Base-by-base conservation (phyloP, 2,113 vertebrate species). In the Cynocephalus volans region DNA sequence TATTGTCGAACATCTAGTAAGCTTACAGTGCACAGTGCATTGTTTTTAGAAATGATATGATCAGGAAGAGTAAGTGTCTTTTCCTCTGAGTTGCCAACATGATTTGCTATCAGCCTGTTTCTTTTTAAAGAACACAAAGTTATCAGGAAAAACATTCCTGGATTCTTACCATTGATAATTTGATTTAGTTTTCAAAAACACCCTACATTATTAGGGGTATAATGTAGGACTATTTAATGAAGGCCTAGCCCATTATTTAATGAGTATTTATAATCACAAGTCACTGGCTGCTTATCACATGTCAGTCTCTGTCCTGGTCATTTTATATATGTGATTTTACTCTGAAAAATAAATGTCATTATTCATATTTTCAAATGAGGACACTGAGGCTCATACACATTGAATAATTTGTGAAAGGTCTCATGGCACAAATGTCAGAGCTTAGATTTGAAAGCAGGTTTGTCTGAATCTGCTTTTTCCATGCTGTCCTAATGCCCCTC, bases 51-150 rank as follows among this genome's bases (percentile, higher is more conserved):
- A 70, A 48, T 50, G 18, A 83, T 45, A 31, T 9, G 24, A n/a
- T 21, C 52, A 56, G 93, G 80, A 94, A 92, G 97, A 84, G 41
- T 26, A 97, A 84, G 41, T 26, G 26, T 76, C 45, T 96, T 88
- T 98, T 92, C 65, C 84, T 93, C 62, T 84, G 13, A 69, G 36
- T 23, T 84, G 85, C 28, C 84, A 70, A 31, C 21, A 64, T 97
- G 95, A 94, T 75, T 90, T 82, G 70, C 41, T 92, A 15, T 54
- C 41, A 24, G 60, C 50, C 72, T 81, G 19, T 73, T 80, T 96
- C 58, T 77, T 89, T 93, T 91, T 70, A 88, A 92, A 93, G 50
- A 77, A 36, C 54, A 73, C 90, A 82, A 83, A 95, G n/a, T 76
- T 36, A 33, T 45, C 67, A 65, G 26, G 60, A 80, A 96, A 95